Base-by-base conservation (phyloP, 2,797 vertebrate genomes). In the Vireo griseus region DNA sequence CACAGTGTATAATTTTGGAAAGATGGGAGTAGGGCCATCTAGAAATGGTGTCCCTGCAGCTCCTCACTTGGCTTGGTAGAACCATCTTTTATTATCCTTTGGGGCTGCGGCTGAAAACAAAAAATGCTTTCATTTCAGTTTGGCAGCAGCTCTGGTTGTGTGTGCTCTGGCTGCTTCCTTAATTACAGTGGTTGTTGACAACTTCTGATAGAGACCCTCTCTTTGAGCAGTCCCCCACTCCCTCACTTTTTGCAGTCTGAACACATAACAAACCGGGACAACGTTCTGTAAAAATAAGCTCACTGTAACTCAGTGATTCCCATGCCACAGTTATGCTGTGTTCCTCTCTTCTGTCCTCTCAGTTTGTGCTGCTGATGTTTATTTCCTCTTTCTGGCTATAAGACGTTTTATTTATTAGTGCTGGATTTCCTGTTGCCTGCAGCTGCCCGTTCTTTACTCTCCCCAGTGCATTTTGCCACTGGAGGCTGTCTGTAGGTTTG, bases 401-500 rank as follows among this genome's bases (percentile, higher is more conserved):
- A 88, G 94, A 69, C 20, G 0, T 94, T 96, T 96, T 94, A 96
- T 95, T 97, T 96, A 92, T 96, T 94, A 87, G 87, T 55, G 40
- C 85, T 97, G 86, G 92, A 94, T 95, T 96, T 96, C 92, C 92
- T 92, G 94, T 91, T 96, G 94, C 90, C 88, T 88, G 91, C 92
- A 96, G 95, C 92, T 96, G 94, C 88, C 73, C 2, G 6, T 78
- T 52, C 75, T 88, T 89, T 61, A 35, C 88, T 82, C 87, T 73
- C 54, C 55, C 57, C 72, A 51, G 88, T 57, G 62, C 80, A 77
- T 68, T 91, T 75, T 88, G 89, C 80, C 7, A 2, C 15, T 66
- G 6, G 11, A 89, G n/a, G 31, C 86, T 84, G 51, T 51, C 52
- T 48, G n/a, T 44, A 80, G 58, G 88, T 79, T 87, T 88, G 68